Base-by-base conservation (phyloP, 2,888 invertebrate species). In the Trachelus stipa region DNA sequence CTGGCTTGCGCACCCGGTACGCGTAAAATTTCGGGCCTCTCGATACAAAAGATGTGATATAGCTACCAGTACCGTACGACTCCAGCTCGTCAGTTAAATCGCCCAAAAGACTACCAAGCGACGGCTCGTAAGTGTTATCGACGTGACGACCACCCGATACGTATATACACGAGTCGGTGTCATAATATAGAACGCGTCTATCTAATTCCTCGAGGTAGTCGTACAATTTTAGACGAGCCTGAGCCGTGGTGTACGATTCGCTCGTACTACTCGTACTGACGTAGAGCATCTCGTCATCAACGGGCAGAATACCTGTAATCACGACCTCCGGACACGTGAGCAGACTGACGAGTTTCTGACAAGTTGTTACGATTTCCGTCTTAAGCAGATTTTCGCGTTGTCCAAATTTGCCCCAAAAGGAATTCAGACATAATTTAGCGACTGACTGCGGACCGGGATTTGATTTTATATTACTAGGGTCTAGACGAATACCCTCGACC, bases 101-200 rank as follows among this genome's bases (percentile, higher is more conserved):
- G 0, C 88, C 88, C 11, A 91, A 76, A 77, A 81, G 88, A 76
- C 87, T 83, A 34, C 88, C 90, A 1, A 85, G 79, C 12, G 82
- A 76, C 12, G 87, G 85, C 9, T 80, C 76, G 30, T 73, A 81
- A 12, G 77, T 80, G 15, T 77, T 78, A 77, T 81, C 30, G 33
- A 23, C n/a, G 31, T 73, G n/a, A 40, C 80, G 23, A 35, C 11
- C 1, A 35, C 1, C 35, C 11, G 33, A 34, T 12, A 82, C 79
- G 79, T 83, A 91, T 56, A 90, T 86, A 1, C 90, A 84, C 4
- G 84, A 85, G 79, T 90, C 90, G 1, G 90, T 91, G 74, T 91
- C 90, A 75, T 81, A 88, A 81, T 91, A 90, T 9, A 91, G 74
- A 33, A 87, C 86, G 31, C 87, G 69, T 73, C 83, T 76, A 11